Evolutionary conservation across 1,140 invertebrate genomes (phyloP), one percentile per base, ranked within the genome.

Genomic region (Wasmannia auropunctata): DNA sequence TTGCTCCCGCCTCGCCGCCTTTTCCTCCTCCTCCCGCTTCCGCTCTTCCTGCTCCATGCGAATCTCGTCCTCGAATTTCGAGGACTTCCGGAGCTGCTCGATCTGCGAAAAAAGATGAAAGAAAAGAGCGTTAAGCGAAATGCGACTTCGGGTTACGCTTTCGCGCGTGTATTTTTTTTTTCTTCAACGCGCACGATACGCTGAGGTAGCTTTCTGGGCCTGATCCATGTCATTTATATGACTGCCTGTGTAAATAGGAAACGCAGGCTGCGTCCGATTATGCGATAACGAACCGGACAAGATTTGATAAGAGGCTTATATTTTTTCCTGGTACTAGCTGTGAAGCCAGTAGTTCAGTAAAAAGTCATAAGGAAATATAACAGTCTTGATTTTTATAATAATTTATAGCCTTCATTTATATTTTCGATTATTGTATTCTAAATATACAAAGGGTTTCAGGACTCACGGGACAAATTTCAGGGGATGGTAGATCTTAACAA

Each of bases 31-130:
- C 91, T 97, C 96, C 22, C 97, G 96, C 85, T 97, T 97, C 91
- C 97, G 96, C 89, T 98, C 97, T 92, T 98, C 98, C 92, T 98
- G 97, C 94, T 98, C 98, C 92, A 97, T 96, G 70, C 97, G 96
- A 62, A 98, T 98, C 95, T 98, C 98, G 88, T 97, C 96, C 91
- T 98, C 98, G 93, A 98, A 98, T 94, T 98, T 98, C 91, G 97
- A 98, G 63, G 96, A 96, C 91, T 97, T 97, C 10, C 96, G 94
- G 49, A 98, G 95, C 92, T 98, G 97, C 93, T 98, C 97, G 89
- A 99, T 98, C 96, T 97, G 92, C 49, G 70, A 91, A 85, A 86
- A 88, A 49, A 43, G 14, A 67, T 8, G 0, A 40, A 40, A 67
- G 14, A 67, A 54, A 43, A 49, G 67, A 67, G 28, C 11, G 37